These are phyloP conservation scores for Xylota segnis DNA, from an alignment of 2,888 invertebrate genomes.

Conservation along the genomic window DNA sequence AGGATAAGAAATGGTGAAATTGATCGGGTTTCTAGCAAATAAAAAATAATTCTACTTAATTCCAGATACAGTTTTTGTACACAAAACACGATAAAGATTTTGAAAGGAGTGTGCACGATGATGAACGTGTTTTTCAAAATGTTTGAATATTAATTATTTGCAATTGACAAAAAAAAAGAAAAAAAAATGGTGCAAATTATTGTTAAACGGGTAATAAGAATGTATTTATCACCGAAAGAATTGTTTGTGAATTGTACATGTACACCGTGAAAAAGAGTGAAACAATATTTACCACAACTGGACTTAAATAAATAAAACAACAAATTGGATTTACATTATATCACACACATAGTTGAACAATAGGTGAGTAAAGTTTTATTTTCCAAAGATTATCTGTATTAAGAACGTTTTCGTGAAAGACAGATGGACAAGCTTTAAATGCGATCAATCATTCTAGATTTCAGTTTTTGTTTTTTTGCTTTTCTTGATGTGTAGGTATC, in stretches of 20 bases:
- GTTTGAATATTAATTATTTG: not conserved
- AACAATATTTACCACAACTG: slow-evolving; percentile 14
- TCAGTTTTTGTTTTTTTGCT: not conserved
- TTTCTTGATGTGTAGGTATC: not conserved
- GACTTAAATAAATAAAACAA: slow-evolving; percentile 26
- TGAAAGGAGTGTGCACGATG: not conserved
- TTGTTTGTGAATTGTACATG: slow-evolving; percentile 53
- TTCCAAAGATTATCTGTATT: slow-evolving; percentile 11
- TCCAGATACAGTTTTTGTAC: slow-evolving; percentile 46
- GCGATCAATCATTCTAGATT: slow-evolving; percentile 39
- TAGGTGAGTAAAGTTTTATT: slow-evolving; percentile 50
- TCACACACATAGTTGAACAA: slow-evolving; percentile 52
- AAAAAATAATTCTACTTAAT: not conserved
- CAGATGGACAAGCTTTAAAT: slow-evolving; percentile 49
- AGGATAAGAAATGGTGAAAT: slow-evolving; percentile 10
- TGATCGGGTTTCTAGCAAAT: slow-evolving; percentile 23
- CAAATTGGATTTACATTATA: slow-evolving; percentile 56
- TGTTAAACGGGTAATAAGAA: slow-evolving; percentile 29
- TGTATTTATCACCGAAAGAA: slow-evolving; percentile 46
- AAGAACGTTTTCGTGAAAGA: slow-evolving; percentile 11
- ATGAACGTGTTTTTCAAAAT: slow-evolving; percentile 14
- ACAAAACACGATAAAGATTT: slow-evolving; percentile 29
- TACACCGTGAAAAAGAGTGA: slow-evolving; percentile 38
- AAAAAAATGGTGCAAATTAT: slow-evolving; percentile 59
- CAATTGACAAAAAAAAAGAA: slow-evolving; percentile 49